A percentile compares a stretch with the other conserved stretches of the same genome.
Conservation (phyloP, 1,140 invertebrate species). For the Zaprionus gabonicus region DNA sequence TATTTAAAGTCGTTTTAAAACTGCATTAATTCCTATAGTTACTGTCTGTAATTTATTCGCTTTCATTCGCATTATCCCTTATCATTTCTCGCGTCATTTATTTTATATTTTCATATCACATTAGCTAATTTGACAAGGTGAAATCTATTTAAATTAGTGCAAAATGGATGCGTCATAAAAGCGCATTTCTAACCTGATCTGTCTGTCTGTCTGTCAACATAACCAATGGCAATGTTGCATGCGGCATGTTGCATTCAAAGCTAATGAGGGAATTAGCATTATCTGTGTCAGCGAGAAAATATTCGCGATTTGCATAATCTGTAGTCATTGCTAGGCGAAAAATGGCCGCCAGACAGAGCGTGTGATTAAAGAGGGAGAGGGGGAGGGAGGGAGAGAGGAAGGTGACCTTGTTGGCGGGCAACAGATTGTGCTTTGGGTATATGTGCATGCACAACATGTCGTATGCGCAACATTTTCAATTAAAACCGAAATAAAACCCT, state of each 20-base stretch:
- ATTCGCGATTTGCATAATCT: constrained; percentile 58
- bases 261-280: constrained; percentile 3
- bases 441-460: constrained; percentile 52
- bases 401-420: constrained; percentile 50
- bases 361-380: constrained; percentile 35
- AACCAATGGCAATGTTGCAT: background rate
- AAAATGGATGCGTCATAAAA: background rate
- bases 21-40: background rate
- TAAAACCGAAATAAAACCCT: constrained; percentile 69
- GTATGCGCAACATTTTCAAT: constrained; percentile 78
- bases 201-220: background rate
- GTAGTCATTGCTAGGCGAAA: constrained; percentile 31
- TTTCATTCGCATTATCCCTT: background rate
- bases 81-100: background rate
- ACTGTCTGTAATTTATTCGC: background rate
- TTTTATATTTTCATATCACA: background rate
- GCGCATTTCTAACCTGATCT: background rate
- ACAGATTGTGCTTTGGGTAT: constrained; percentile 46
- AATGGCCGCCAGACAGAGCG: constrained; percentile 26
- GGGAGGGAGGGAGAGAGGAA: background rate
- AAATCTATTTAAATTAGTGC: background rate
- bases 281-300: constrained; percentile 11
- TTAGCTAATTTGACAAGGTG: background rate
- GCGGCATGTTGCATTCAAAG: background rate
- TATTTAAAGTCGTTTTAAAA: no score